Evolutionary conservation across 2,113 vertebrate genomes (phyloP), one percentile per base, ranked within the genome.

Genomic region (Stegastes partitus): DNA sequence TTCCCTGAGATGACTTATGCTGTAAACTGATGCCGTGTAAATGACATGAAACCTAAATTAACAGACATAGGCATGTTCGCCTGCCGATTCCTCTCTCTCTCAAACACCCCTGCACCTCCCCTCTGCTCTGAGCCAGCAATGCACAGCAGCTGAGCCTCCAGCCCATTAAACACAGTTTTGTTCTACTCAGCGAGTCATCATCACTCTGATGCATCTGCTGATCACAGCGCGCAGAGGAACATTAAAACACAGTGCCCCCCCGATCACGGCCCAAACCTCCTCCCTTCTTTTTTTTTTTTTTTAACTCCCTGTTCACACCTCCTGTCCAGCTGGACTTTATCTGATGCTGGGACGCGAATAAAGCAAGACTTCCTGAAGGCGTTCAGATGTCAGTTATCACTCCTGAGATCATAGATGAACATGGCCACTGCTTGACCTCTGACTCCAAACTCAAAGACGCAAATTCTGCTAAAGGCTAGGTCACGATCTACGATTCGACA

Each of bases 101-200:
- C 21, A 67, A 15, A 39, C 7, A 12, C 0, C 25, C 22, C 65
- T 26, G 10, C 37, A 26, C 25, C 44, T 10, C n/a, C 16, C 3
- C 68, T 72, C 39, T 23, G 21, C 8, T 49, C 55, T 50, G 74
- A 64, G 44, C 71, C 71, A 77, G 73, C 71, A 2, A 74, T 22
- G 67, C 81, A 63, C 68, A 84, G 81, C 79, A 79, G 73, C 74
- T 23, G 37, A 74, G 77, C 79, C 65, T 74, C 71, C 3, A 70
- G 72, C 75, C 84, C 80, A 87, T 90, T 90, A 87, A 84, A 75
- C 51, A 75, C 80, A 77, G 71, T 88, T 88, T 89, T 87, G 82
- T 87, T 85, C 59, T 82, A 77, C 91, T 89, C 86, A 87, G 88
- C 62, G 70, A 12, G 75, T 74, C 82, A 87, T 90, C 87, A 84